These are phyloP conservation scores for Chiloscyllium punctatum DNA, from an alignment of 2,797 vertebrate genomes.

Conservation along the genomic window DNA sequence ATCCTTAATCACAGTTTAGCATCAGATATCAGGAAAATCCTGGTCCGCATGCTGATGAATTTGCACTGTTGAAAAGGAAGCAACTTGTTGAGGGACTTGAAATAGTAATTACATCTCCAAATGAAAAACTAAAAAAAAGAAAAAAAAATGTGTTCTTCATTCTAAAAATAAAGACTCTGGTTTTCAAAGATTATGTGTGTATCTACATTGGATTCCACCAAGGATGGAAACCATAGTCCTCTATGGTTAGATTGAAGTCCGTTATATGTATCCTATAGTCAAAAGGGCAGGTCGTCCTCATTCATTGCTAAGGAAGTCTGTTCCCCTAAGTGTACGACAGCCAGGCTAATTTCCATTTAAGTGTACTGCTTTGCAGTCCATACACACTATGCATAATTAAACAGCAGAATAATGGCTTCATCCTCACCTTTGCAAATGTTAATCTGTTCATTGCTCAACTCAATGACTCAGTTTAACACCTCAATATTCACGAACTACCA, in stretches of 20 bases:
- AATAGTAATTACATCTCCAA: constrained; percentile 20
- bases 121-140: constrained; percentile 12
- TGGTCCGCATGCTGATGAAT: constrained; percentile 29
- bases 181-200: not conserved
- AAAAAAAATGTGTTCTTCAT: not conserved
- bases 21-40: constrained; percentile 14
- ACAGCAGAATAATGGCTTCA: constrained; percentile 35
- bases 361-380: constrained; percentile 34
- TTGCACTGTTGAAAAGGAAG: not conserved
- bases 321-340: constrained; percentile 18
- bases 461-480: constrained; percentile 37
- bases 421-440: constrained; percentile 38
- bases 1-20: constrained; percentile 51
- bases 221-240: not conserved
- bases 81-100: constrained; percentile 28
- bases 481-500: constrained; percentile 30
- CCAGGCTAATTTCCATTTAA: constrained; percentile 35
- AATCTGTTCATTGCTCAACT: constrained; percentile 38
- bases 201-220: not conserved
- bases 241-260: not conserved
- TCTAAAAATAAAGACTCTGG: not conserved
- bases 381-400: constrained; percentile 38
- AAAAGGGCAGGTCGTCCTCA: not conserved
- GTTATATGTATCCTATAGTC: not conserved
- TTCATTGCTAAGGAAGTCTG: not conserved